phyloP scores from a whole-genome alignment of 2,888 invertebrate genomes.

The Metacarcinus magister region DNA sequence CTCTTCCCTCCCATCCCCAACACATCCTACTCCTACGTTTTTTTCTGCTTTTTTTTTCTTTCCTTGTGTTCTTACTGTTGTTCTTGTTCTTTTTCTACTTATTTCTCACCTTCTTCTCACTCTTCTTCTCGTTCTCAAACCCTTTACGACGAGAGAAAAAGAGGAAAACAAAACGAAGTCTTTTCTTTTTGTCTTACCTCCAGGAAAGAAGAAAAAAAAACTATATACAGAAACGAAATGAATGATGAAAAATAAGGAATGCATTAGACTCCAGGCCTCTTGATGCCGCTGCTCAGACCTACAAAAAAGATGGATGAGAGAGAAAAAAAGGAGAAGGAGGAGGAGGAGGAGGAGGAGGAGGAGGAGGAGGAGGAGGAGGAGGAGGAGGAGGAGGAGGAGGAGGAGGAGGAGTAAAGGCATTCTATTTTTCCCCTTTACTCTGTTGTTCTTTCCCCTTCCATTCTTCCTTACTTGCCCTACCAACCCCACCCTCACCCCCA shows the following conservation, averaged over 20 bases:
- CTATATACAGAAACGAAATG: background rate
- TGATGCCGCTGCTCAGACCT: background rate
- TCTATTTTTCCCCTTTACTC: background rate
- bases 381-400: background rate
- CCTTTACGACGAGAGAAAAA: background rate
- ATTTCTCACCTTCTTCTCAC: background rate
- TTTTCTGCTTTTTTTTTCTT: background rate
- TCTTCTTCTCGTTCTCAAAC: background rate
- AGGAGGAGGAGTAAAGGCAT: background rate
- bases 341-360: background rate
- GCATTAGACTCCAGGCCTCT: constrained; percentile 64
- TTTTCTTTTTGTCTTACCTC: constrained; percentile 51
- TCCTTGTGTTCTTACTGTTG: background rate
- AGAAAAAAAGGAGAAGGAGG: background rate
- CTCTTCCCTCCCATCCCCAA: background rate
- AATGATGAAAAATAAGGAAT: constrained; percentile 54
- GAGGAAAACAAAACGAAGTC: background rate
- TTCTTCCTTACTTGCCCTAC: constrained; percentile 1
- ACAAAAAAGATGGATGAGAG: background rate
- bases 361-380: background rate
- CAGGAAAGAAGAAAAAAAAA: background rate
- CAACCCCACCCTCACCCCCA: background rate
- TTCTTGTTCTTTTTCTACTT: background rate
- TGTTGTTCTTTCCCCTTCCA: constrained; percentile 5
- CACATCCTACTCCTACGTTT: background rate